Evolutionary conservation across 2,113 vertebrate species (phyloP), one percentile per base, ranked within the genome.

Genomic region (Thamnaconus septentrionalis): DNA sequence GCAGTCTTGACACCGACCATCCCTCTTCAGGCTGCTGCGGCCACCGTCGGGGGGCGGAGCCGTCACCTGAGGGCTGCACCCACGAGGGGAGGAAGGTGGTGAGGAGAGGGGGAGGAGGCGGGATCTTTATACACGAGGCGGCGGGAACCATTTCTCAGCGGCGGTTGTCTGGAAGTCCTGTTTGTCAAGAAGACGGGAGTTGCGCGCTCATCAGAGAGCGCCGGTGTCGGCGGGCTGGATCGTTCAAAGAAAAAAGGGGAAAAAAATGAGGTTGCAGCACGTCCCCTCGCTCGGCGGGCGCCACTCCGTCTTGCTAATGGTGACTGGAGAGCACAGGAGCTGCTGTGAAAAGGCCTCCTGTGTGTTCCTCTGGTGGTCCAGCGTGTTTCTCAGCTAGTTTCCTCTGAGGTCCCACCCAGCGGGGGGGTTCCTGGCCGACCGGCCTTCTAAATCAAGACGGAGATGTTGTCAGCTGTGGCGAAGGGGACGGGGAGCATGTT

Each of bases 381-480:
- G 42, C 40, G 53, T 71, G 41, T 62, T 31, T 75, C 71, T 60
- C 43, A 59, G 71, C 64, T 66, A 51, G 73, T 60, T 77, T 70
- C 43, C 57, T 73, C 59, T 3, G 44, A 68, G 58, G 59, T 64
- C n/a, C 51, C 44, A 45, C 41, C 75, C 40, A 69, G 42, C 76
- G 69, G 78, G 80, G 83, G 66, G 80, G 57, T 52, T 73, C 79
- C 76, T 41, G 18, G 18, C 18, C 18, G 69, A 70, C 55, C 57
- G 8, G 73, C 61, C 47, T 59, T 68, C 77, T 84, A 87, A 90
- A 88, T 88, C 85, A 88, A 88, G 88, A 88, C 85, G 81, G 85
- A 88, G 82, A 75, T 80, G 80, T 87, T 86, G 83, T 88, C 82
- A 73, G 46, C 61, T 75, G 64, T 56, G 69, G 77, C 78, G 82